These are phyloP conservation scores for Sebastes hopkinsi DNA, from an alignment of 2,797 vertebrate genomes.

Conservation along the genomic window DNA sequence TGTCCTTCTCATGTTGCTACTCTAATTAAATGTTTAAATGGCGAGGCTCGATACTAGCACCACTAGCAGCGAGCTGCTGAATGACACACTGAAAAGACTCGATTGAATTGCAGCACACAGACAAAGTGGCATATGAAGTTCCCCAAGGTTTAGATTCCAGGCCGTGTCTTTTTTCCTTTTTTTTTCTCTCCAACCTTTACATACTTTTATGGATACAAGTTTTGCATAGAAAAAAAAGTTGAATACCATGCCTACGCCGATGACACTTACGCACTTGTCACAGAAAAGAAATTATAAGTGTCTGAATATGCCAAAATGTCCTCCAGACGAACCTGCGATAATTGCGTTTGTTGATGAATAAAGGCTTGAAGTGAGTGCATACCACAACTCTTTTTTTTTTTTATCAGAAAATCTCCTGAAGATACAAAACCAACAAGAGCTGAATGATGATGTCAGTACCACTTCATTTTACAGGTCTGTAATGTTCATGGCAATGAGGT, in stretches of 20 bases:
- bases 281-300: too few species aligned
- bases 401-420: too few species aligned
- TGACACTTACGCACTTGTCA: background rate
- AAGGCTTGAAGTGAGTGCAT: background rate
- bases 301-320: background rate
- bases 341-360: background rate
- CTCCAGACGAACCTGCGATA: background rate
- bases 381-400: background rate
- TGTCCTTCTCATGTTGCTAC: constrained; percentile 32
- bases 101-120: background rate
- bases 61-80: constrained; percentile 1
- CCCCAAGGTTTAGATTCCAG: background rate
- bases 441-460: too few species aligned
- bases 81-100: constrained; percentile 14
- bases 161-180: background rate
- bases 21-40: constrained; percentile 67
- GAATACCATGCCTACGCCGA: background rate
- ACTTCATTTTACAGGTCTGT: too few species aligned
- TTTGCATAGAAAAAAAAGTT: background rate
- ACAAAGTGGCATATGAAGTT: background rate
- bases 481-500: too few species aligned
- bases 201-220: background rate
- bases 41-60: constrained; percentile 25
- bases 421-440: too few species aligned
- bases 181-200: background rate